Evolutionary conservation across 1,140 invertebrate species (phyloP).

Genomic region (Drosophila sturtevanti): DNA sequence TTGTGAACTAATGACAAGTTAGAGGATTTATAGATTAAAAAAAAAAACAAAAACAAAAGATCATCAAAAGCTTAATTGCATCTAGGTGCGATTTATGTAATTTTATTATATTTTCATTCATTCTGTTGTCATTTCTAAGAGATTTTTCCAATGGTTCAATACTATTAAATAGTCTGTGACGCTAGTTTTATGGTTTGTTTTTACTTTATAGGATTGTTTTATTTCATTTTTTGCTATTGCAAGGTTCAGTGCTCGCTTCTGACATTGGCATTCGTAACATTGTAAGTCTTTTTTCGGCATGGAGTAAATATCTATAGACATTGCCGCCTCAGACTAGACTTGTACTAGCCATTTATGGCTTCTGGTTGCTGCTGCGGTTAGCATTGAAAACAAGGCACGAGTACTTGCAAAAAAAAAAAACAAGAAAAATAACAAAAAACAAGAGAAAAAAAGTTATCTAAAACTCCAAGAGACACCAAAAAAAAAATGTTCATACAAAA

Average conservation of each 20-base stretch:
- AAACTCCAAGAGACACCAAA: conserved; percentile 2
- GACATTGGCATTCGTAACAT: conserved; percentile 72
- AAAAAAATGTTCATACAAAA: too few relatives aligned
- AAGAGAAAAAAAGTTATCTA: conserved; percentile 19
- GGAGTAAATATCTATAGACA: conserved; percentile 10
- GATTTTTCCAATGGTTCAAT: neutral
- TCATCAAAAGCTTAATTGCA: too few relatives aligned
- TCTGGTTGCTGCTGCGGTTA: conserved; percentile 69
- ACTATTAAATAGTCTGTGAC: neutral
- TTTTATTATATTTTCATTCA: neutral
- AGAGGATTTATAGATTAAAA: too few relatives aligned
- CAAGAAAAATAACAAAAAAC: conserved; percentile 50
- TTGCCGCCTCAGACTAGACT: conserved; percentile 60
- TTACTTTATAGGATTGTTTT: neutral
- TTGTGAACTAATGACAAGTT: too few relatives aligned
- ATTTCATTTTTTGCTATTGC: conserved; percentile 37
- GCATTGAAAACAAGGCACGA: conserved; percentile 53
- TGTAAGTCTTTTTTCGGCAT: conserved; percentile 62
- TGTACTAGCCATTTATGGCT: conserved; percentile 79
- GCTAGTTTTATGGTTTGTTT: neutral
- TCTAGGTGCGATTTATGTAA: too few relatives aligned
- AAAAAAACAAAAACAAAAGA: too few relatives aligned
- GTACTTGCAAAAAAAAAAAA: conserved; percentile 53
- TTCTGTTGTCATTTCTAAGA: neutral
- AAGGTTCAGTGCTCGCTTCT: conserved; percentile 36